Evolutionary conservation across 2,797 vertebrate genomes (phyloP).

Genomic region (Schizothorax lantsangensis): DNA sequence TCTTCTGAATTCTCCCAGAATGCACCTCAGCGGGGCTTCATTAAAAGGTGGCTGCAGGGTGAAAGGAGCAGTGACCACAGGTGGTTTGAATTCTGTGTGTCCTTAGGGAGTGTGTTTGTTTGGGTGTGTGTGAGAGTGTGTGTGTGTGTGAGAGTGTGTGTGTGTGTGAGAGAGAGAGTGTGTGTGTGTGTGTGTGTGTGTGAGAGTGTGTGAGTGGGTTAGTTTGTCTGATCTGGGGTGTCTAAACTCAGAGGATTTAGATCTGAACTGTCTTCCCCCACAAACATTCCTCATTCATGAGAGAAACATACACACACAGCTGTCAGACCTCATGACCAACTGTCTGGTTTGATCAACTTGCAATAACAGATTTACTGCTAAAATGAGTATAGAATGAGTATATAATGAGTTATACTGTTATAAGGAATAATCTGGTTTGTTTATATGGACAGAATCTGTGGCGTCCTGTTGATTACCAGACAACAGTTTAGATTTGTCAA

Average conservation of each 20-base stretch:
- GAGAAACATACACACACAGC: neutral
- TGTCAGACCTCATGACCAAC: neutral
- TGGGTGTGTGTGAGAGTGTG: constrained; percentile 13
- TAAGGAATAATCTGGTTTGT: neutral
- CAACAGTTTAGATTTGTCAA: neutral
- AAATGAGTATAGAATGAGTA: constrained; percentile 12
- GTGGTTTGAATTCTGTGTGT: constrained; percentile 79
- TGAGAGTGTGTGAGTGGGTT: constrained; percentile 12
- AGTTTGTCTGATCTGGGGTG: constrained; percentile 57
- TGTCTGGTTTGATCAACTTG: neutral
- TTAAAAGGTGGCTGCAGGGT: constrained; percentile 94
- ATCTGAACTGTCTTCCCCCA: constrained; percentile 49
- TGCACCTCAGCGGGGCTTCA: constrained; percentile 86
- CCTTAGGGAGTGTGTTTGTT: constrained; percentile 43
- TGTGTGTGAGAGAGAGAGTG: constrained; percentile 19
- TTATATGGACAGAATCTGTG: neutral
- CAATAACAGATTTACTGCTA: neutral
- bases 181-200: constrained; percentile 37
- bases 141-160: too few relatives aligned
- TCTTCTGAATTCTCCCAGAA: constrained; percentile 55
- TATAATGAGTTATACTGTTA: neutral
- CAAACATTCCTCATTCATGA: constrained; percentile 43
- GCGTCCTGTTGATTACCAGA: neutral
- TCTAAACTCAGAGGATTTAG: constrained; percentile 51
- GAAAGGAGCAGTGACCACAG: constrained; percentile 91